Evolutionary conservation across 2,797 vertebrate species (phyloP), one percentile per base, ranked within the genome.

Genomic region (Pseudocheirus occidentalis): DNA sequence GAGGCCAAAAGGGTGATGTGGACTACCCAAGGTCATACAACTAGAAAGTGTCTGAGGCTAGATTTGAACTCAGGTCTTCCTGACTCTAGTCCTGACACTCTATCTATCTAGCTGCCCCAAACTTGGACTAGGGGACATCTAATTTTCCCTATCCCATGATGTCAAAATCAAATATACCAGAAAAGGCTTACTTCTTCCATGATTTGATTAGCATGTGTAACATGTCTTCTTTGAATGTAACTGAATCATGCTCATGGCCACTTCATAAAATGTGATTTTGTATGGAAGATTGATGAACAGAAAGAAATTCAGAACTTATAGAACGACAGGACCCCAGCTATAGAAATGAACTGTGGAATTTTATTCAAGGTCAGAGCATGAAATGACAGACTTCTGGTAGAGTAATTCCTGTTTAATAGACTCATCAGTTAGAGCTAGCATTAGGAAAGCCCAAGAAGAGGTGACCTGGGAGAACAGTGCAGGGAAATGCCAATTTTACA

Each of bases 331-430:
- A 95, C 92, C 93, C 92, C n/a, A 94, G 34, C 52, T 52, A 90
- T 91, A 95, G 55, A 57, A 95, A 90, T 90, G 91, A 95, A 93
- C 14, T 92, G n/a, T 62, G 16, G 81, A 0, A 93, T 98, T 98
- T 97, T 95, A 96, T 97, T 97, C 95, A 97, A 92, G 66, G 95
- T 97, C 96, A 96, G 93, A 97, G 95, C 55, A 92, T 57, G 90
- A 1, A 12, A n/a, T 11, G 90, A 92, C 81, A 93, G 66, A 28
- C 91, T 66, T 96, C 57, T 91, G 94, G 56, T 93, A 81, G 73
- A 27, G 54, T 4, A 91, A 91, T 98, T 96, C 94, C 56, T 46
- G 92, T 94, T 95, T 95, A 95, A 95, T 96, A 95, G 89, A 73
- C 24, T 94, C 14, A 2, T 94, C 57, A 89, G 0, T 93, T 92